Base-by-base conservation (phyloP, 2,113 vertebrate genomes). In the Microtus ochrogaster region DNA sequence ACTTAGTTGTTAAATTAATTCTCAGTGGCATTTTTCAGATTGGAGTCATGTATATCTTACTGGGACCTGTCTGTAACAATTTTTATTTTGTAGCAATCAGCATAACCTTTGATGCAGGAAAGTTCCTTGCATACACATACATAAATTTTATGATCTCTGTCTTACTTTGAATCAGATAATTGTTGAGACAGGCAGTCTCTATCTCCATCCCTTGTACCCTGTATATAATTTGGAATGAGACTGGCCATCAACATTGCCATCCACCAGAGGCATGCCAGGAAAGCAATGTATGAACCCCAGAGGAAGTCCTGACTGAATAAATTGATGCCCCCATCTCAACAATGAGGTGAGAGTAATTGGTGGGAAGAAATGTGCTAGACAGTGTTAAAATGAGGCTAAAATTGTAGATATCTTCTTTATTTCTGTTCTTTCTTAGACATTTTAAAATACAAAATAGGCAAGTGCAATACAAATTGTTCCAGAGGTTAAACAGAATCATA, bases 351-450 rank as follows among this genome's bases (percentile, higher is more conserved):
- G 61, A 90, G 3, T 63, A 81, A 96, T 84, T 74, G 28, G n/a
- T 85, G 8, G 39, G 36, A 95, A 74, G 41, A 76, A 47, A 92
- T n/a, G 14, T 49, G 49, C 8, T 44, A 85, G 28, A 72, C 7
- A 61, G 33, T 89, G 47, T 41, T 83, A 68, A 96, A 94, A 66
- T 87, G 36, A 94, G 30, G 7, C 22, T 77, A 63, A 91, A 86
- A 73, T 28, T 66, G 19, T 55, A 33, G 12, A 0, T 73, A 91
- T 81, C 49, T 78, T 55, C 28, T 76, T 91, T 77, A 94, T 76
- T 12, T 63, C 14, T 61, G 65, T 82, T 91, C 1, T 92, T 61
- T 90, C 61, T 81, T 44, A 70, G 92, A 19, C 3, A 85, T 77
- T 24, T 47, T 39, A 92, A 82, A 39, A 85, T 52, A 77, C 21